Percentiles rank a stretch among this genome's conserved stretches.
Conservation (phyloP, 1,140 invertebrate species). For the Drosophila miranda region DNA sequence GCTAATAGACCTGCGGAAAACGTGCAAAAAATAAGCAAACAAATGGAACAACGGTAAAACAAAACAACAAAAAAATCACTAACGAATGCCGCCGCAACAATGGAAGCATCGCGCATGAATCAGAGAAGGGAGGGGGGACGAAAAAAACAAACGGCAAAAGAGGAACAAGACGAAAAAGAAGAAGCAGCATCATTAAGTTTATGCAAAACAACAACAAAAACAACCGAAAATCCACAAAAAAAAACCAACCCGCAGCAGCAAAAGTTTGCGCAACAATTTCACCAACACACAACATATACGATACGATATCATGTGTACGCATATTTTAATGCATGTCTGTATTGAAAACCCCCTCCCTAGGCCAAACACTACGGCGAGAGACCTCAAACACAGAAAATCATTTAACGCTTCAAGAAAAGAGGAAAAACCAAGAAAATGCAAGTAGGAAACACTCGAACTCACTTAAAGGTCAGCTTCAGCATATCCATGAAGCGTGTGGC, state of each 20-base stretch:
- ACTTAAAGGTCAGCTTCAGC: conserved; percentile 72
- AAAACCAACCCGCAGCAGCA: conserved; percentile 23
- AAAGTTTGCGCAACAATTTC: conserved; percentile 71
- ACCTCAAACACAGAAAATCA: conserved; percentile 39
- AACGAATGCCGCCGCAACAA: conserved; percentile 33
- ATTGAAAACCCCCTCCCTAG: neutral
- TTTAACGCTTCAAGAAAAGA: conserved; percentile 12
- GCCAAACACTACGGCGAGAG: conserved; percentile 1
- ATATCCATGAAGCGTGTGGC: conserved; percentile 65
- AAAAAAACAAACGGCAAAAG: conserved; percentile 36
- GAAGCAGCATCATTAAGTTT: conserved; percentile 54
- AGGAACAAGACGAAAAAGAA: conserved; percentile 15
- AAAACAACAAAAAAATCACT: conserved; percentile 24
- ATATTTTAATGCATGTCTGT: neutral
- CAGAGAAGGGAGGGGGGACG: conserved; percentile 7
- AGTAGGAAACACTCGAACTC: conserved; percentile 36
- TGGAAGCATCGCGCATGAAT: conserved; percentile 36
- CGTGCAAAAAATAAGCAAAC: conserved; percentile 64
- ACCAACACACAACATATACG: conserved; percentile 50
- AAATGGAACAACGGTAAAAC: conserved; percentile 6
- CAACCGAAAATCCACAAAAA: no score
- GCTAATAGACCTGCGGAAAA: conserved; percentile 49
- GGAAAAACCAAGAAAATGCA: neutral
- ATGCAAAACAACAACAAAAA: conserved; percentile 51
- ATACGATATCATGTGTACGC: conserved; percentile 11